Percentiles rank a stretch among this genome's conserved stretches.
phyloP scores from a whole-genome alignment of 2,113 vertebrate species.

The Cebidichthys violaceus region DNA sequence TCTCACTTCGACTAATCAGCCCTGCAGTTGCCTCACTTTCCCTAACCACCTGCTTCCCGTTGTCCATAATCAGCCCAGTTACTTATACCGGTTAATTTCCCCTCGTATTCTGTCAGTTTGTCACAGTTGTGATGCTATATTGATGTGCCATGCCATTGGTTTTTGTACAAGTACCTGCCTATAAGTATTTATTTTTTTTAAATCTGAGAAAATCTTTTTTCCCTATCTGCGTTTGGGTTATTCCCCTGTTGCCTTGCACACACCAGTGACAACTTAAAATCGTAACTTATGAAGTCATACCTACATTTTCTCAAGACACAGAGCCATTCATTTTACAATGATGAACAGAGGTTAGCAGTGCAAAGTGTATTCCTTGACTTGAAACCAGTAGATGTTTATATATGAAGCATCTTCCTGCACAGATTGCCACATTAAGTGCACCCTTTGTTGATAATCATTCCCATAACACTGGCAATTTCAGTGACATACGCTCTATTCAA shows the following conservation, averaged over 20 bases:
- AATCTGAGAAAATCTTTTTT: not conserved
- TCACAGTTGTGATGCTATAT: not conserved
- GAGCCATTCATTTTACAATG: not conserved
- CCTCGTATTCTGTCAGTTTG: not conserved
- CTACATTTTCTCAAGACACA: not conserved
- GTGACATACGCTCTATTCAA: not conserved
- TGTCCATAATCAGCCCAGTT: not conserved
- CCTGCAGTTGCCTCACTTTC: not conserved
- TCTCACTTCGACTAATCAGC: not conserved
- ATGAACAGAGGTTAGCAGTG: not conserved
- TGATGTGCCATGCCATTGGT: not conserved
- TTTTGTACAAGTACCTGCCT: not conserved
- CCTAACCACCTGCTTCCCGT: not conserved
- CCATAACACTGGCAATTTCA: constrained; percentile 10
- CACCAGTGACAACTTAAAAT: not conserved
- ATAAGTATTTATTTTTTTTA: not conserved
- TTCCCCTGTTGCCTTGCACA: not conserved
- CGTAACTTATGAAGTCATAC: not conserved
- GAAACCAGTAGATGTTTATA: not conserved
- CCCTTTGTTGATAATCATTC: not conserved
- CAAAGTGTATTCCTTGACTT: not conserved
- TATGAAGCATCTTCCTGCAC: not conserved
- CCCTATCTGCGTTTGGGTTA: not conserved
- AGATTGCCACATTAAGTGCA: not conserved
- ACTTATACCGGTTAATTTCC: not conserved